phyloP scores from a whole-genome alignment of 2,797 vertebrate genomes.

The Eulemur rubriventer region DNA sequence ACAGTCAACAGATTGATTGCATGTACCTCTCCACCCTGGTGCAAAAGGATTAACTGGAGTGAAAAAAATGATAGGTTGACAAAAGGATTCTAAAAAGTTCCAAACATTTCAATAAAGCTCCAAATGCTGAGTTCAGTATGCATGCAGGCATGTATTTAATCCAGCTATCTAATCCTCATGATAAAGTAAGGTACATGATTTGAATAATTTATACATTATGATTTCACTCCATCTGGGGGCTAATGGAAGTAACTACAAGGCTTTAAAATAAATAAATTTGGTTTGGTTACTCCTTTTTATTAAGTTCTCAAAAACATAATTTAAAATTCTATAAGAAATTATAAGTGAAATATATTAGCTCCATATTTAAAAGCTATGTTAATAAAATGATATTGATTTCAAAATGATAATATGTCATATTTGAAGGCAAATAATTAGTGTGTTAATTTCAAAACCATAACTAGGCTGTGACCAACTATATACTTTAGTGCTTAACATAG shows the following conservation, averaged over 20 bases:
- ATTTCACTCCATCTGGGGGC: conserved; percentile 84
- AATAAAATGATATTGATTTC: conserved; percentile 27
- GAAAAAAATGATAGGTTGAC: not conserved
- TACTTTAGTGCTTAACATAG: conserved; percentile 19
- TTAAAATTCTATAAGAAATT: conserved; percentile 53
- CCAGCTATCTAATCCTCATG: not conserved
- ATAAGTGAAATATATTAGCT: conserved; percentile 21
- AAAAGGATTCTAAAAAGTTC: conserved; percentile 1
- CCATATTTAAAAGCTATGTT: not conserved
- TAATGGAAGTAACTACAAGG: conserved; percentile 72
- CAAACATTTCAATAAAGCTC: not conserved
- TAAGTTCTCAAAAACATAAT: conserved; percentile 37
- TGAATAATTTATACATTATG: conserved; percentile 58
- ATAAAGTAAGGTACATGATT: not conserved
- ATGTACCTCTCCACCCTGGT: conserved; percentile 80
- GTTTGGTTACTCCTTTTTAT: conserved; percentile 21
- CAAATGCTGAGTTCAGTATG: not conserved
- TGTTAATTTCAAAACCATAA: conserved; percentile 44
- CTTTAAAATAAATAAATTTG: conserved; percentile 21
- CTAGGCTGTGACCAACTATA: not conserved
- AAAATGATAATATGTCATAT: not conserved
- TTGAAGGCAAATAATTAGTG: conserved; percentile 51
- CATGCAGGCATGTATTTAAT: not conserved
- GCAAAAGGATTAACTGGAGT: conserved; percentile 83
- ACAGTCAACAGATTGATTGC: conserved; percentile 66